Conservation (phyloP, 2,888 invertebrate species). For the Drosophila nigricruria region DNA sequence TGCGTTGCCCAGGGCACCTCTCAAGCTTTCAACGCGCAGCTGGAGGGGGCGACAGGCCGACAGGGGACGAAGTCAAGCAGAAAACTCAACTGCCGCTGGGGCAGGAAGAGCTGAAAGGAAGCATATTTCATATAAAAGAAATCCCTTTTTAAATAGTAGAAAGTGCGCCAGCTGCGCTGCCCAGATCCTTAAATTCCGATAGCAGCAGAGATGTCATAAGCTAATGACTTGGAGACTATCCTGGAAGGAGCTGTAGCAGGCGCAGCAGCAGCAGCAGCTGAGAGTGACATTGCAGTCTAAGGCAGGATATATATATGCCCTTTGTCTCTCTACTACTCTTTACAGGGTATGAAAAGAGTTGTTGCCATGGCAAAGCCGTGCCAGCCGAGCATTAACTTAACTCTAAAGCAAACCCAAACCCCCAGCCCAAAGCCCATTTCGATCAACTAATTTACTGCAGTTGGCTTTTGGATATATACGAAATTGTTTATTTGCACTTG, state of each 20-base stretch:
- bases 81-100: constrained; percentile 67
- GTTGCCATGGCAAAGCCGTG: constrained; percentile 45
- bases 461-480: constrained; percentile 24
- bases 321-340: not conserved
- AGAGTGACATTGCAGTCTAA: not conserved
- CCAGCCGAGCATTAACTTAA: constrained; percentile 34
- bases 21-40: constrained; percentile 58
- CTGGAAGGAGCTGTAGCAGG: not conserved
- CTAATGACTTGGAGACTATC: not conserved
- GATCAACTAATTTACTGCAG: constrained; percentile 48
- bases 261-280: not conserved
- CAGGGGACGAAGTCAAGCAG: constrained; percentile 69
- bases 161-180: constrained; percentile 55
- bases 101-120: constrained; percentile 54
- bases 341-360: constrained; percentile 30
- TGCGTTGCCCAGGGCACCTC: constrained; percentile 36
- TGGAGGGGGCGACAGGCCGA: no score
- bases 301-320: no score
- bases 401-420: constrained; percentile 8
- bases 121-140: constrained; percentile 79
- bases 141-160: constrained; percentile 72
- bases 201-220: constrained; percentile 3
- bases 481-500: constrained; percentile 66
- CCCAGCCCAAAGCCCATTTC: constrained; percentile 27
- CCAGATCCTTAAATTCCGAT: constrained; percentile 68